Conservation (phyloP, 2,113 vertebrate species). For the Charadrius vociferus region DNA sequence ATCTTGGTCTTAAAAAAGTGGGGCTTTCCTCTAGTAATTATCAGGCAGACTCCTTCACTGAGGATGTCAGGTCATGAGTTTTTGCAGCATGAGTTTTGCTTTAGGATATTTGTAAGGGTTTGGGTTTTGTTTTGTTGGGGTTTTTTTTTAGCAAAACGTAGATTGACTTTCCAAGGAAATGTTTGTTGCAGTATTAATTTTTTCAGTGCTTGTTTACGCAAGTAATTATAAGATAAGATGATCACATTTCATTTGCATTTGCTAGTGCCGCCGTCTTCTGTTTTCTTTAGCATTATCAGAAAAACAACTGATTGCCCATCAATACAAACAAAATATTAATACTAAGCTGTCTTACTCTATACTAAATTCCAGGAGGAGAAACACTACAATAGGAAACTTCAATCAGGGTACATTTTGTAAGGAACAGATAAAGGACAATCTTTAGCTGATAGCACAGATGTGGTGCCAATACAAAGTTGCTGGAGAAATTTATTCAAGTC, state of each 20-base stretch:
- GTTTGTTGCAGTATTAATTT: neutral
- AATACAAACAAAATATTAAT: neutral
- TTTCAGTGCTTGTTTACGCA: neutral
- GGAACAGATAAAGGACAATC: conserved; percentile 33
- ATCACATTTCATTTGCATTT: neutral
- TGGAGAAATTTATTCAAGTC: conserved; percentile 60
- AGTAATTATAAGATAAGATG: conserved; percentile 45
- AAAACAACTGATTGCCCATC: conserved; percentile 25
- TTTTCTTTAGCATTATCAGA: neutral
- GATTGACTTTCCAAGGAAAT: neutral
- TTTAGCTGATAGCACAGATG: neutral
- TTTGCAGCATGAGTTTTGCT: neutral
- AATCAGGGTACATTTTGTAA: neutral
- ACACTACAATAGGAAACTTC: neutral
- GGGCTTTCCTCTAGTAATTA: too few relatives aligned
- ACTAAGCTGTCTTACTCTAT: neutral
- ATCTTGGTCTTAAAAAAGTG: neutral
- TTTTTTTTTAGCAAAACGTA: neutral
- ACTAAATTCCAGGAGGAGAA: neutral
- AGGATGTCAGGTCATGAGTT: neutral
- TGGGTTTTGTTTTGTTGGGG: too few relatives aligned
- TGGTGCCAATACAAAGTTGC: conserved; percentile 5
- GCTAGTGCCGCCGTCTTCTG: neutral
- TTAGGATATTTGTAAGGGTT: neutral
- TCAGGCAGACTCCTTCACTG: neutral